These are phyloP conservation scores for Pygocentrus nattereri DNA, from an alignment of 2,797 vertebrate genomes.

Conservation along the genomic window DNA sequence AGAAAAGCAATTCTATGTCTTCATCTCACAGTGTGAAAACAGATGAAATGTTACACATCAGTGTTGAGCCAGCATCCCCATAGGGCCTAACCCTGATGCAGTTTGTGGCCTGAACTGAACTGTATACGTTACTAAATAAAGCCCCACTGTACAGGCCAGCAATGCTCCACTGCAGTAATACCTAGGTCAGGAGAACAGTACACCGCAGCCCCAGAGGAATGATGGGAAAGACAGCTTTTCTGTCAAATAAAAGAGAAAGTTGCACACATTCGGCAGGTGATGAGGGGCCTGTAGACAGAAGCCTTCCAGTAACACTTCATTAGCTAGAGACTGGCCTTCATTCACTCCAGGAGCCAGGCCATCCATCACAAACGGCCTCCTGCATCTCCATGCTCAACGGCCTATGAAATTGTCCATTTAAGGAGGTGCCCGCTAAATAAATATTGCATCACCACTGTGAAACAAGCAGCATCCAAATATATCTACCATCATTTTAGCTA, in stretches of 20 bases:
- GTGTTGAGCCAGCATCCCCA: conserved; percentile 26
- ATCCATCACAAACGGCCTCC: conserved; percentile 51
- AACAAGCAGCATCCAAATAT: conserved; percentile 13
- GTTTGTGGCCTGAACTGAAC: conserved; percentile 41
- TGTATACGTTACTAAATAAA: conserved; percentile 29
- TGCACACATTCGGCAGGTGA: conserved; percentile 3
- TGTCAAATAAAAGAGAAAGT: conserved; percentile 27
- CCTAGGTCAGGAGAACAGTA: conserved; percentile 30
- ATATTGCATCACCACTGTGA: conserved; percentile 32
- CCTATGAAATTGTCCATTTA: conserved; percentile 59
- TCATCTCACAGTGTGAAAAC: conserved; percentile 40
- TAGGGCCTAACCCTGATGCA: conserved; percentile 26
- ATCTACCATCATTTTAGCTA: neutral
- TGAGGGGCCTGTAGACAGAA: conserved; percentile 32
- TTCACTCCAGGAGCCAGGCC: conserved; percentile 46
- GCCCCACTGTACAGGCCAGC: conserved; percentile 12
- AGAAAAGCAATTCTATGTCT: conserved; percentile 53
- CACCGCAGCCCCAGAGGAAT: conserved; percentile 18
- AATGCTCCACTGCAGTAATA: conserved; percentile 28
- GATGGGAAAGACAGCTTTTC: conserved; percentile 23
- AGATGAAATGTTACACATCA: conserved; percentile 30
- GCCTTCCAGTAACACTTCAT: conserved; percentile 57
- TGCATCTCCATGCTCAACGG: conserved; percentile 51
- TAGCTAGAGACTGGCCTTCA: conserved; percentile 48
- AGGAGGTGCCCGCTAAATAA: conserved; percentile 48